A percentile compares a stretch with the other conserved stretches of the same genome.
These are phyloP conservation scores for Stegana nigrithorax DNA, from an alignment of 2,888 invertebrate genomes.

Conservation along the genomic window DNA sequence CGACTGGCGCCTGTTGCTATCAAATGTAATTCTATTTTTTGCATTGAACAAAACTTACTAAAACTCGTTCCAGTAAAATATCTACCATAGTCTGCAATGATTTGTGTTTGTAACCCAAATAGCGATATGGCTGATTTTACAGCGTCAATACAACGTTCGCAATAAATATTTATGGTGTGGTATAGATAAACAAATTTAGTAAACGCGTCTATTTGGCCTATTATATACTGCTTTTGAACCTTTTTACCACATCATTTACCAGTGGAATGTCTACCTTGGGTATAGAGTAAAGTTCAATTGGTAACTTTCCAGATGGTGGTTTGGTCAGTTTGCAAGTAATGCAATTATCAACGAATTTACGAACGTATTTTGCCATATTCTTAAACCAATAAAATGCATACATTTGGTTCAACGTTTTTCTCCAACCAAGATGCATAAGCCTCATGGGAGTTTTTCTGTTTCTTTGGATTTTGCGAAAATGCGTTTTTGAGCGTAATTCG, in stretches of 20 bases:
- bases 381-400: conserved; percentile 30
- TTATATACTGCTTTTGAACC: background rate
- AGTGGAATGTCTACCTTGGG: conserved; percentile 10
- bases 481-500: conserved; percentile 18
- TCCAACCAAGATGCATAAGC: conserved; percentile 29
- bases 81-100: conserved; percentile 24
- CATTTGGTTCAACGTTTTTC: conserved; percentile 31
- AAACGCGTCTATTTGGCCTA: background rate
- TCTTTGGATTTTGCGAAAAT: conserved; percentile 29
- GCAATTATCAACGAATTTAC: conserved; percentile 15
- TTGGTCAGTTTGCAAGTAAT: conserved; percentile 11
- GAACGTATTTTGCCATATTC: conserved; percentile 26
- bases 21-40: conserved; percentile 30
- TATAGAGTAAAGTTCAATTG: conserved; percentile 7
- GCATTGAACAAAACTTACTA: conserved; percentile 24
- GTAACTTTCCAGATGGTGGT: background rate
- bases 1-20: conserved; percentile 31
- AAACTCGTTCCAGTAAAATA: conserved; percentile 19
- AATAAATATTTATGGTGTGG: conserved; percentile 19
- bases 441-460: conserved; percentile 31
- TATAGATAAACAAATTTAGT: conserved; percentile 9
- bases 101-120: conserved; percentile 16
- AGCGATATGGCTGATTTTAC: conserved; percentile 17
- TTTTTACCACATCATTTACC: background rate
- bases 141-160: conserved; percentile 21